These are phyloP conservation scores for Lordiphosa collinella DNA, from an alignment of 1,140 invertebrate species.

Conservation along the genomic window DNA sequence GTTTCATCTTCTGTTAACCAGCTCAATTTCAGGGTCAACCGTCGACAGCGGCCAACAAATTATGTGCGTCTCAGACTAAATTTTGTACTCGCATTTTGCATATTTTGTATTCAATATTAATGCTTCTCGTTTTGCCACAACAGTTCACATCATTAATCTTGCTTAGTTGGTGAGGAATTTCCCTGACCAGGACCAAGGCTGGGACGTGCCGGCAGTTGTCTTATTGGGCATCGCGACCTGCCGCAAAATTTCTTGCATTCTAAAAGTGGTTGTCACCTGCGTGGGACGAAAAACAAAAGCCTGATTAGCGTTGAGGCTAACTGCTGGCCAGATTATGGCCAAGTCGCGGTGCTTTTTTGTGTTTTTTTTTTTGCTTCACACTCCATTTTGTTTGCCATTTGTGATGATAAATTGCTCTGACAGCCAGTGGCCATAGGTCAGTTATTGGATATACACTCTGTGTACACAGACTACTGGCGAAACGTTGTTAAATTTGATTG, in stretches of 20 bases:
- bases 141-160: constrained; percentile 63
- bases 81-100: constrained; percentile 33
- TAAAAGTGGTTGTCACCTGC: constrained; percentile 12
- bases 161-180: constrained; percentile 25
- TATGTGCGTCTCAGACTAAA: too few species aligned
- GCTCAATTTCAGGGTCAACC: too few species aligned
- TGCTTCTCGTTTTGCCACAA: constrained; percentile 35
- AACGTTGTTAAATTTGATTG: constrained; percentile 54
- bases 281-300: constrained; percentile 8
- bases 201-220: constrained; percentile 4
- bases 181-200: constrained; percentile 1
- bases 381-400: constrained; percentile 65
- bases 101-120: constrained; percentile 55
- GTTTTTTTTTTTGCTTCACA: constrained; percentile 31
- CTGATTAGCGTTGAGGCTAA: constrained; percentile 54
- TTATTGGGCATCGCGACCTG: constrained; percentile 4
- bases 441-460: constrained; percentile 60
- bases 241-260: constrained; percentile 4
- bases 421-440: constrained; percentile 50
- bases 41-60: too few species aligned
- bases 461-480: neutral
- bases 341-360: constrained; percentile 7
- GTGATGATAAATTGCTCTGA: constrained; percentile 58
- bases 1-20: too few species aligned
- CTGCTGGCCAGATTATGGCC: constrained; percentile 37